phyloP scores from a whole-genome alignment of 2,888 invertebrate species.

The Thelaira solivaga region DNA sequence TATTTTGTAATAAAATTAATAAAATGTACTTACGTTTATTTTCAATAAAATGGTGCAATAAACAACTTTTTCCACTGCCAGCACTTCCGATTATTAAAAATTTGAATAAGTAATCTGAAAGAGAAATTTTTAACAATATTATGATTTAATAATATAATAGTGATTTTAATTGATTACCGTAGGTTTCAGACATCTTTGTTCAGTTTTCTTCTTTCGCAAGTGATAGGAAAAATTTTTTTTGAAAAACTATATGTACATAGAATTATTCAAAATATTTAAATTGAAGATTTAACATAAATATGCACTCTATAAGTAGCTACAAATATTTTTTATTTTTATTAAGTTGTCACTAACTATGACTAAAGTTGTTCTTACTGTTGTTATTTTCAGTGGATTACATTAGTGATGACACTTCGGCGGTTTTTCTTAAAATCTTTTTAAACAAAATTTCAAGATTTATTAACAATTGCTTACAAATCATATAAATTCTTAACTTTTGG shows the following conservation, averaged over 20 bases:
- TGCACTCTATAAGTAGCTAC: slow-evolving; percentile 6
- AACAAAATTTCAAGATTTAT: too few species aligned
- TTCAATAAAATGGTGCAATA: slow-evolving; percentile 90
- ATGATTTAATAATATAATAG: not conserved
- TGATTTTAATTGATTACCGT: slow-evolving; percentile 68
- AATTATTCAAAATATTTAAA: slow-evolving; percentile 11
- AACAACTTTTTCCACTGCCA: slow-evolving; percentile 89
- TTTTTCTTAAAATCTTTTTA: too few species aligned
- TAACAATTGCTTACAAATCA: too few species aligned
- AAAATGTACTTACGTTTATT: slow-evolving; percentile 85
- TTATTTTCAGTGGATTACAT: slow-evolving; percentile 17
- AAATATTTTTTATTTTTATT: slow-evolving; percentile 2
- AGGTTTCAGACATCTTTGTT: slow-evolving; percentile 73
- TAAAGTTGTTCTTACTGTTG: slow-evolving; percentile 31
- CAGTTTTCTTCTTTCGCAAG: not conserved
- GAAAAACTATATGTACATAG: not conserved
- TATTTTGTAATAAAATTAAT: not conserved
- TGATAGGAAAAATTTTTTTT: not conserved
- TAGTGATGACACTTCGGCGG: too few species aligned
- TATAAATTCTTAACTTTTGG: too few species aligned
- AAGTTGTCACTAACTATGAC: slow-evolving; percentile 35
- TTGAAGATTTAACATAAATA: slow-evolving; percentile 20
- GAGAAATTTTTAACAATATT: not conserved
- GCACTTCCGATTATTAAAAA: slow-evolving; percentile 91
- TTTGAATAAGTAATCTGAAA: slow-evolving; percentile 89